Base-by-base conservation (phyloP, 1,140 invertebrate species). In the Matsumurasca onukii region DNA sequence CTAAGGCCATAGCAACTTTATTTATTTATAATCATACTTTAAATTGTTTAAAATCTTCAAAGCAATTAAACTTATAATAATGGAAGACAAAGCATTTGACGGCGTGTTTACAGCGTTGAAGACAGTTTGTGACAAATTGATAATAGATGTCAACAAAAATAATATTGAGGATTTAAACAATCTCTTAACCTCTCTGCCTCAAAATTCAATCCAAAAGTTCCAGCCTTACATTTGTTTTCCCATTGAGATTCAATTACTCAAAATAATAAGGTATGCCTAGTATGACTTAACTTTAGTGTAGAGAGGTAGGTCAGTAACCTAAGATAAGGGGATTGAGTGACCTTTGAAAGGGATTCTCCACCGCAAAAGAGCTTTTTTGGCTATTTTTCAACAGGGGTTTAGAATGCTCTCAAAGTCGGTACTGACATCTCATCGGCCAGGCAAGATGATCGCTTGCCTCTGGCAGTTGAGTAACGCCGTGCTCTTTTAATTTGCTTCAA, bases 151-250 rank as follows among this genome's bases (percentile, higher is more conserved):
- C 5, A 27, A 29, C 30, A 27, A 59, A 3, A 25, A 59, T 12
- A 9, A 22, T 2, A 24, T 59, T n/a, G 12, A 9, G 9, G 25
- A 59, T 27, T 59, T 59, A 22, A 59, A 13, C 2, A 9, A 9
- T 59, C 15, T 59, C 9, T 27, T 59, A 29, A 12, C 15, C 25
- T 27, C 55, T 27, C 25, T 59, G n/a, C 55, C 55, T 59, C 5
- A 22, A 25, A 59, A 59, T 5, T 22, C 55, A 27, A 59, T 59
- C 15, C 55, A 59, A 29, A 59, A 3, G 22, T 59, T 59, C 24
- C 55, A 59, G n/a, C 25, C 24, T 24, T 59, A 59, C 25, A 59
- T 59, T 59, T 27, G 55, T 59, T 59, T 59, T 29, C 55, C 55
- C 22, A 59, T 59, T 59, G 55, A 59, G 30, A 5, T 59, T 22